Evolutionary conservation across 1,140 invertebrate genomes (phyloP), one percentile per base, ranked within the genome.

Genomic region (Aphaenogaster floridana): DNA sequence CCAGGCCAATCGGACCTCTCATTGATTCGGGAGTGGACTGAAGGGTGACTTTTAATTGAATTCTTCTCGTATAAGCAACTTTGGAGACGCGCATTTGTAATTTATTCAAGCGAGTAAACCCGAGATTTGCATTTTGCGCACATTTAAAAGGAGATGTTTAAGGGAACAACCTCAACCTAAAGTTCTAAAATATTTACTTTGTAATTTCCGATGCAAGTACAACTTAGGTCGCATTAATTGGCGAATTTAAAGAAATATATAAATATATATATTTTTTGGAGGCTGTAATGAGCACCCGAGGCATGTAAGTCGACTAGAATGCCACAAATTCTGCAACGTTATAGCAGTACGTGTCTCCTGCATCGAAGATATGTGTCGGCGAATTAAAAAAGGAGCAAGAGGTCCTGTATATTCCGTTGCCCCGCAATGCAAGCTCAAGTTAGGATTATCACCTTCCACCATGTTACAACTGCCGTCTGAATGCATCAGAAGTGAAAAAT

Each of bases 31-130:
- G 50, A 45, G 52, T 21, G 52, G 45, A 84, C 64, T 61, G 39
- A 84, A 76, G 54, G 80, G 69, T 84, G 69, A 84, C 69, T 84
- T 84, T 84, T 84, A 84, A 84, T 84, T 84, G 69, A 84, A 84
- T 84, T 74, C 69, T 84, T 63, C 28, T 21, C 69, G 68, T 83
- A 83, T 45, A 36, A 13, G 34, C 45, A 5, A n/a, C 39, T 52
- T 21, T 8, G 2, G 42, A 39, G 50, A 71, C 21, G 50, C 64
- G 80, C 69, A 9, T 36, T 28, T 63, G n/a, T 50, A 76, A 84
- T 84, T 84, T 84, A 84, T 63, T 76, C 80, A 36, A 48, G n/a
- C 69, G 54, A 36, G 45, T n/a, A 13, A 34, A 28, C 39, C 39
- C 50, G 80, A 17, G n/a, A 84, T 84, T 84, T 84, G 80, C 80